Conservation (phyloP, 2,797 vertebrate genomes). For the Lagodon rhomboides region DNA sequence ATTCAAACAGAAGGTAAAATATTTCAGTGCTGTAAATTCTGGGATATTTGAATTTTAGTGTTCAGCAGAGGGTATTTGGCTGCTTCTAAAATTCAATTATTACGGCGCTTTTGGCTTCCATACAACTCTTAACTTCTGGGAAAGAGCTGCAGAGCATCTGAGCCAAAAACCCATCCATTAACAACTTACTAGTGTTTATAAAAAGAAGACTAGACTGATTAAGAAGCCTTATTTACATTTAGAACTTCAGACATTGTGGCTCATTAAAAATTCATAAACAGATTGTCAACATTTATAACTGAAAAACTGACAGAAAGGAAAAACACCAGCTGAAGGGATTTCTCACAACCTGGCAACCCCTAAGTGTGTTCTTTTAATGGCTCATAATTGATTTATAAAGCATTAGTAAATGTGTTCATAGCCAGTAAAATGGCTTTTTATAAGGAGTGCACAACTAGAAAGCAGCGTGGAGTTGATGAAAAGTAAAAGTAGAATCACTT, state of each 20-base stretch:
- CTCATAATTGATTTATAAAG: background rate
- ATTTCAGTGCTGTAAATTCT: background rate
- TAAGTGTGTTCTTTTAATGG: background rate
- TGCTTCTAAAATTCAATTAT: background rate
- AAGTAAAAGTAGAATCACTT: background rate
- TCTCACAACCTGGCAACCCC: constrained; percentile 11
- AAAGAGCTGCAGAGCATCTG: too few relatives aligned
- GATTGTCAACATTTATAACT: background rate
- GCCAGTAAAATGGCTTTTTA: background rate
- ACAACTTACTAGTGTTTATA: too few relatives aligned
- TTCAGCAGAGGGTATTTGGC: background rate
- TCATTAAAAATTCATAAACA: too few relatives aligned
- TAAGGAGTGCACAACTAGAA: background rate
- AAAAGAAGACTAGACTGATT: too few relatives aligned
- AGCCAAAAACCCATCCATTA: too few relatives aligned
- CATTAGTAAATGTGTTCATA: constrained; percentile 4
- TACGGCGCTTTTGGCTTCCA: background rate
- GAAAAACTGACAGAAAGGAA: background rate
- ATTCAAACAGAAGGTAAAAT: too few relatives aligned
- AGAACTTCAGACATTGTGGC: too few relatives aligned
- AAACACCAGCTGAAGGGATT: background rate
- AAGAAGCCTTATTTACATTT: background rate
- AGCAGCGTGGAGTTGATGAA: constrained; percentile 15
- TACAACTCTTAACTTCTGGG: background rate
- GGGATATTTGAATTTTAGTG: background rate